phyloP scores from a whole-genome alignment of 2,113 vertebrate genomes.

The Danio rerio region GRCz12tu NC_133193.1:25661501-25662000 shows the following conservation, averaged over 20 bases:
- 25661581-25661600: neutral
- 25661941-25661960: too few relatives aligned
- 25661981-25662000: too few relatives aligned
- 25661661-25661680: neutral
- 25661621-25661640: neutral
- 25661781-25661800: neutral
- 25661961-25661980: too few relatives aligned
- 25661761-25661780: neutral
- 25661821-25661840: neutral
- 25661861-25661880: neutral
- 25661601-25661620: neutral
- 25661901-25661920: too few relatives aligned
- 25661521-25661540: constrained; percentile 11
- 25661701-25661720: neutral
- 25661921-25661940: too few relatives aligned
- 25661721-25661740: neutral
- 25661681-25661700: neutral
- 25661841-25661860: neutral
- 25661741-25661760: neutral
- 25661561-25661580: neutral
- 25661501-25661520: neutral
- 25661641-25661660: neutral
- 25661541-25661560: constrained; percentile 7
- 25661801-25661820: neutral
- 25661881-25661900: neutral